phyloP scores from a whole-genome alignment of 2,888 invertebrate genomes.

The Phaedon cochleariae region DNA sequence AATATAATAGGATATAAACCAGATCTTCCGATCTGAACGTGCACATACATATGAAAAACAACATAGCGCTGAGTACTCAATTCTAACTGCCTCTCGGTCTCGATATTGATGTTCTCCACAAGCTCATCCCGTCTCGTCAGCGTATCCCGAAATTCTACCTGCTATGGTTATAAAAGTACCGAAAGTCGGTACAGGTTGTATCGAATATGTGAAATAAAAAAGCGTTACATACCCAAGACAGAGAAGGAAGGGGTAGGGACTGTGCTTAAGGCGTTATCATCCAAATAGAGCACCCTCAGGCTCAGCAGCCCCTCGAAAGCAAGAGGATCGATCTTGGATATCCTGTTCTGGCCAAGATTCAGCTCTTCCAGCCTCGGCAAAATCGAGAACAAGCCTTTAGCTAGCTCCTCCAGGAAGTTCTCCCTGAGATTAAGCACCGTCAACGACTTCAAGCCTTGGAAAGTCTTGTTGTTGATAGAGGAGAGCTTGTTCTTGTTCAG shows the following conservation, averaged over 20 bases:
- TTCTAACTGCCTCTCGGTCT: no score
- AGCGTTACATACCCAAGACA: no score
- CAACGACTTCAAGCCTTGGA: conserved; percentile 78
- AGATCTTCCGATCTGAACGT: no score
- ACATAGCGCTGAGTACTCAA: no score
- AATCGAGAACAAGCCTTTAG: conserved; percentile 77
- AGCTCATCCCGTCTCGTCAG: no score
- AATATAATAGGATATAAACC: no score
- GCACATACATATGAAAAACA: no score
- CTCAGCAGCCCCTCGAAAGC: conserved; percentile 80
- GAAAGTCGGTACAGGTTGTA: no score
- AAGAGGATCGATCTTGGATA: conserved; percentile 78
- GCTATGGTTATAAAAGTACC: no score
- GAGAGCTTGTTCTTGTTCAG: conserved; percentile 87
- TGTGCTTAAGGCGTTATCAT: conserved; percentile 82
- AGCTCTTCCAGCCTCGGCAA: conserved; percentile 82
- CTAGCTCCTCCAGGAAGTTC: conserved; percentile 83
- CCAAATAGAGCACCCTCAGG: conserved; percentile 81
- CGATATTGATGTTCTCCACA: no score
- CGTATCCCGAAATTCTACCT: no score
- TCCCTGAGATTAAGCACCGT: conserved; percentile 83
- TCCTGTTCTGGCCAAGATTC: conserved; percentile 86
- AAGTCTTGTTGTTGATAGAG: conserved; percentile 80
- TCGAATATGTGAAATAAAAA: no score
- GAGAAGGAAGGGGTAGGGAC: conserved; percentile 80